Evolutionary conservation across 2,797 vertebrate species (phyloP).

Genomic region (Diplodus puntazzo): DNA sequence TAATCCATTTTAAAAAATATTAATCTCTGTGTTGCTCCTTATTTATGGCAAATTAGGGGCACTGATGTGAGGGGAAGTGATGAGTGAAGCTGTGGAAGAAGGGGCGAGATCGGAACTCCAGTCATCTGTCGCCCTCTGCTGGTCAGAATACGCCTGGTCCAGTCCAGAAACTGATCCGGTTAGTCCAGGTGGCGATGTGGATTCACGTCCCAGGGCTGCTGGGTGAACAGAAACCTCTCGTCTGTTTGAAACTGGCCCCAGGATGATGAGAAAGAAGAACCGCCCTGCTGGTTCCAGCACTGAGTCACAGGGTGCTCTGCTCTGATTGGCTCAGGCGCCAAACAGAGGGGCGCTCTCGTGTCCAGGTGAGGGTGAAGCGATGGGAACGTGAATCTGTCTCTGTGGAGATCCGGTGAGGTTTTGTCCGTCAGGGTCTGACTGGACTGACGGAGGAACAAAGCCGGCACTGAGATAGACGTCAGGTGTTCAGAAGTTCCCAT

Average conservation of each 20-base stretch:
- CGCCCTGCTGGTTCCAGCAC: slow-evolving; percentile 61
- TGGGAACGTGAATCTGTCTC: slow-evolving; percentile 48
- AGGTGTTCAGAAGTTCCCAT: slow-evolving; percentile 13
- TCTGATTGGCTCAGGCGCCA: slow-evolving; percentile 42
- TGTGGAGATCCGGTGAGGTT: slow-evolving; percentile 36
- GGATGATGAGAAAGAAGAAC: slow-evolving; percentile 13
- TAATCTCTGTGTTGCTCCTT: background rate
- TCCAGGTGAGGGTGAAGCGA: slow-evolving; percentile 51
- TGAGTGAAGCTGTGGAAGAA: background rate
- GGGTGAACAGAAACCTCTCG: slow-evolving; percentile 57
- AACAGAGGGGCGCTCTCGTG: slow-evolving; percentile 35
- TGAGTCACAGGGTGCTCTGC: slow-evolving; percentile 31
- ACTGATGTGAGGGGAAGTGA: background rate
- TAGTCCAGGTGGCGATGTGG: slow-evolving; percentile 39
- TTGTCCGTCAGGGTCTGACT: slow-evolving; percentile 35
- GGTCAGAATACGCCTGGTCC: slow-evolving; percentile 32
- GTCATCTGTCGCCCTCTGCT: slow-evolving; percentile 81
- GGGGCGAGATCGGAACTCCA: slow-evolving; percentile 7
- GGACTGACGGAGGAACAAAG: slow-evolving; percentile 38
- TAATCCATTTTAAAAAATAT: background rate
- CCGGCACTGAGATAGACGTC: slow-evolving; percentile 36
- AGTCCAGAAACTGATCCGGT: background rate
- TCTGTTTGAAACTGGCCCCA: slow-evolving; percentile 63
- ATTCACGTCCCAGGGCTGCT: slow-evolving; percentile 54
- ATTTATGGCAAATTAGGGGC: background rate